Evolutionary conservation across 2,797 vertebrate genomes (phyloP).

Genomic region (Avahi laniger): DNA sequence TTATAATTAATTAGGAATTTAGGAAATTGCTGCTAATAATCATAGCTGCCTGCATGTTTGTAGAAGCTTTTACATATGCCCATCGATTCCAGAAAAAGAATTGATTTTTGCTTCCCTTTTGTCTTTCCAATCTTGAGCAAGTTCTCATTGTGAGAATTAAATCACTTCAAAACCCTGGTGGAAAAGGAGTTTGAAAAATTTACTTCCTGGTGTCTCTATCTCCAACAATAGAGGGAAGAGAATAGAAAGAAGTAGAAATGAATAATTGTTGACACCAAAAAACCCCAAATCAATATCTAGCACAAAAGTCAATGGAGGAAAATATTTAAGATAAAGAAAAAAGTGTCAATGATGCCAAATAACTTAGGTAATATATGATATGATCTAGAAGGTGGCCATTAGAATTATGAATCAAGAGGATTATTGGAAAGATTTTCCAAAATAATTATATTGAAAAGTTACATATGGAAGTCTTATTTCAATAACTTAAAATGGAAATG

Average conservation of each 20-base stretch:
- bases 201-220: not conserved
- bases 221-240: not conserved
- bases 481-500: not conserved
- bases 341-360: not conserved
- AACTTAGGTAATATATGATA: not conserved
- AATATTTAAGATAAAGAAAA: not conserved
- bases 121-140: not conserved
- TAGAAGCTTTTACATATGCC: not conserved
- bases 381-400: not conserved
- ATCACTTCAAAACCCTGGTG: not conserved
- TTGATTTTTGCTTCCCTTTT: slow-evolving; percentile 9
- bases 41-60: not conserved
- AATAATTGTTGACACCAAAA: not conserved
- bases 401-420: not conserved
- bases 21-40: not conserved
- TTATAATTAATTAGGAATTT: not conserved
- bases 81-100: not conserved
- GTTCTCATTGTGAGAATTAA: not conserved
- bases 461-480: not conserved
- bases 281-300: not conserved
- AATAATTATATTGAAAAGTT: not conserved
- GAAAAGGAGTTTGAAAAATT: not conserved
- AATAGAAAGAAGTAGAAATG: not conserved
- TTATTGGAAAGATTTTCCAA: not conserved
- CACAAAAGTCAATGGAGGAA: not conserved